phyloP scores from a whole-genome alignment of 2,888 invertebrate species.

The Eupeodes latifasciatus region DNA sequence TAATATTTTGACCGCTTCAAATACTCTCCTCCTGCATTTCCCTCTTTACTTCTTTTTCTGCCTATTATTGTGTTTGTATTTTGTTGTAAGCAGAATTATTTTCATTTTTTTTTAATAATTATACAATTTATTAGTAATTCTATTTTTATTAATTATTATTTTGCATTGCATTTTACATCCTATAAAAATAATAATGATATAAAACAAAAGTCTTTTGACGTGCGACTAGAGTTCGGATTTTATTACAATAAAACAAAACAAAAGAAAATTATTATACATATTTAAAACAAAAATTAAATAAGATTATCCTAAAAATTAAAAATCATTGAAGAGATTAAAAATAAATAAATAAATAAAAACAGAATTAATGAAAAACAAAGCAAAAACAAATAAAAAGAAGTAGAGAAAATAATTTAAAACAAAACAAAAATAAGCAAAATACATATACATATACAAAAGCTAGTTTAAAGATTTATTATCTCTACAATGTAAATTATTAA shows the following conservation, averaged over 20 bases:
- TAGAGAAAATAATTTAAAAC: constrained; percentile 23
- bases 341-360: not conserved
- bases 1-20: constrained; percentile 36
- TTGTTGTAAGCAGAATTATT: constrained; percentile 70
- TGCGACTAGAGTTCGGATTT: constrained; percentile 67
- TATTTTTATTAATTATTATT: constrained; percentile 16
- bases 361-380: constrained; percentile 17
- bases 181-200: constrained; percentile 3
- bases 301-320: constrained; percentile 36
- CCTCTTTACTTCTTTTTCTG: not conserved
- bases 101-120: constrained; percentile 16
- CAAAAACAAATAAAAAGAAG: not conserved
- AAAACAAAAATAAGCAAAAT: constrained; percentile 45
- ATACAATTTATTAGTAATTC: constrained; percentile 37
- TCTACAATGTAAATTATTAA: constrained; percentile 73
- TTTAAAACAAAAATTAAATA: constrained; percentile 28
- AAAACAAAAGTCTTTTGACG: constrained; percentile 57
- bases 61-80: constrained; percentile 49
- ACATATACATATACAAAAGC: constrained; percentile 66
- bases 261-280: not conserved
- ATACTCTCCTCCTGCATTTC: constrained; percentile 24
- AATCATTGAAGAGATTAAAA: constrained; percentile 43
- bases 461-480: constrained; percentile 65
- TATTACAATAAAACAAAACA: constrained; percentile 51
- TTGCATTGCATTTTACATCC: constrained; percentile 58